Evolutionary conservation across 2,888 invertebrate genomes (phyloP), one percentile per base, ranked within the genome.

Genomic region (Sicus ferrugineus): DNA sequence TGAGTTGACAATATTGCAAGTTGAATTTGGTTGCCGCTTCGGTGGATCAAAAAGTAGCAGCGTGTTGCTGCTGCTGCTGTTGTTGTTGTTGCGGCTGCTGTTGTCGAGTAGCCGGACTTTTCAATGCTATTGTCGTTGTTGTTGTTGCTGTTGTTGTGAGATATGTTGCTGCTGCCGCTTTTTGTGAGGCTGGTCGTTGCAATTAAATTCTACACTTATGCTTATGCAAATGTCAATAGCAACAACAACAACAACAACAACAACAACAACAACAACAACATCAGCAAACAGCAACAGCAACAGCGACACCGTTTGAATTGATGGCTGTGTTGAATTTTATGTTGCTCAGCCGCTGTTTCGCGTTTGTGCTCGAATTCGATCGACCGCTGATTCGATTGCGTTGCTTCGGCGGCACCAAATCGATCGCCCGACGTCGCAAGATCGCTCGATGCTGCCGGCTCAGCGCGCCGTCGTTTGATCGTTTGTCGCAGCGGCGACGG

Each of bases 141-240:
- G 50, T 52, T 63, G 63, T 63, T 48, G 63, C 30, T 58, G 19
- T 58, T 58, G 30, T 16, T 30, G 30, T n/a, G 14, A 52, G 9
- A 19, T 50, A 19, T 31, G 52, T 23, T 26, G 63, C 48, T 26
- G 16, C 19, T 52, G 34, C 16, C 26, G 26, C 34, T 61, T 21
- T 19, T 48, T 38, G 34, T 46, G 23, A 2, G 11, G 26, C 19
- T 26, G 59, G 19, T 67, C 21, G 58, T 46, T 62, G 62, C 66
- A 59, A 70, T 70, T 70, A 70, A 66, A 48, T 19, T 38, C 67
- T 58, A 67, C 70, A 70, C 63, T 70, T 70, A 70, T 63, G 70
- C 67, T 62, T 67, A 70, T 66, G 69, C 69, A 59, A 66, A 70
- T 70, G 70, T 63, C 64, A 69, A 28, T 23, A 38, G 50, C 38